A percentile compares a stretch with the other conserved stretches of the same genome.
phyloP scores from a whole-genome alignment of 1,140 invertebrate species.

The Pomacea maculata region DNA sequence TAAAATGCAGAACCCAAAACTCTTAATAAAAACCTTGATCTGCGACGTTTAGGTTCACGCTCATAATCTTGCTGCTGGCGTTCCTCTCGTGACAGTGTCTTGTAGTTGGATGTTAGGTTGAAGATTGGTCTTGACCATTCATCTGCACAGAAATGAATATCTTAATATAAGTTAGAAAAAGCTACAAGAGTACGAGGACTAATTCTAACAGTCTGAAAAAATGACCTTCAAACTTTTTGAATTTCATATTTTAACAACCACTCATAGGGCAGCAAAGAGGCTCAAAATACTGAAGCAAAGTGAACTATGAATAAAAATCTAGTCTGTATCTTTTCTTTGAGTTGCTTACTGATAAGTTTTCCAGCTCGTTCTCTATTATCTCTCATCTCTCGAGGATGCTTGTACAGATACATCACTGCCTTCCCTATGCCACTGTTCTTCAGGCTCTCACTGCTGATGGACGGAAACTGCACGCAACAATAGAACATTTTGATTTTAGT shows the following conservation, averaged over 20 bases:
- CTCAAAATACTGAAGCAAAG: background rate
- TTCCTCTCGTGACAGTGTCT: constrained; percentile 73
- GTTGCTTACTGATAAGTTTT: constrained; percentile 81
- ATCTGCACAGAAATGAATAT: constrained; percentile 43
- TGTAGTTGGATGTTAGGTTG: constrained; percentile 94
- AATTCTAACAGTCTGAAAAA: background rate
- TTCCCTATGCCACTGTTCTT: constrained; percentile 97
- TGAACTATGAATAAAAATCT: background rate
- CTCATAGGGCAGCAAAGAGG: background rate
- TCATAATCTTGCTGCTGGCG: constrained; percentile 90
- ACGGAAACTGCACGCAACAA: constrained; percentile 79
- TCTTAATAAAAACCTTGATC: constrained; percentile 53
- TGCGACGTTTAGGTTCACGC: constrained; percentile 80
- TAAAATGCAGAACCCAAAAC: too few species aligned
- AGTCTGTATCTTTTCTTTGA: background rate
- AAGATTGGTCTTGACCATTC: constrained; percentile 98
- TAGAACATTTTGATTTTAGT: background rate
- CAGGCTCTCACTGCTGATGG: constrained; percentile 85
- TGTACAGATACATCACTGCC: constrained; percentile 99
- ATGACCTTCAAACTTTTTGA: background rate
- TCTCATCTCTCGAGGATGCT: constrained; percentile 97
- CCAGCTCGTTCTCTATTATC: constrained; percentile 90
- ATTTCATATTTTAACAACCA: background rate
- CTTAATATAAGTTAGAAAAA: too few species aligned
- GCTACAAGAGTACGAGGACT: too few species aligned